Conservation (phyloP, 2,888 invertebrate genomes). For the Brachyptera risi region DNA sequence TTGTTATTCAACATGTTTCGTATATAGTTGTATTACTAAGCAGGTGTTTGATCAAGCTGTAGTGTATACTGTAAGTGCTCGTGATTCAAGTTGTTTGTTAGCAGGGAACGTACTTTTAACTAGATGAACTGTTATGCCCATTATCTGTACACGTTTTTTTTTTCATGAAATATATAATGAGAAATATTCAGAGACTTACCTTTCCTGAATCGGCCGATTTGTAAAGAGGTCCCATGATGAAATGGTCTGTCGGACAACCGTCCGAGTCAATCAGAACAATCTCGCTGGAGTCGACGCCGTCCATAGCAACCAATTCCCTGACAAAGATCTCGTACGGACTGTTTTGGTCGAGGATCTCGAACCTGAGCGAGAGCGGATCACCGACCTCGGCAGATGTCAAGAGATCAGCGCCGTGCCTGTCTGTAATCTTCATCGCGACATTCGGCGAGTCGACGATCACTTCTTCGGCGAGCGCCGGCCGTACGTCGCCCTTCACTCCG, state of each 20-base stretch:
- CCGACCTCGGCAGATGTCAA: conserved; percentile 88
- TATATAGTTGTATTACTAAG: background rate
- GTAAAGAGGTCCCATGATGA: conserved; percentile 89
- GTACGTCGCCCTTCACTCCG: conserved; percentile 77
- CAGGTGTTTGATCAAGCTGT: conserved; percentile 1
- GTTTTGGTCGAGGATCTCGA: conserved; percentile 88
- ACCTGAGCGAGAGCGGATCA: conserved; percentile 84
- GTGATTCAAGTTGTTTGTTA: too few species aligned
- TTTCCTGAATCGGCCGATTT: conserved; percentile 76
- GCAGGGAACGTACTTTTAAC: too few species aligned
- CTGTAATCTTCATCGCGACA: conserved; percentile 90
- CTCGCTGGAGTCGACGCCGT: conserved; percentile 88
- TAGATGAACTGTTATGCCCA: too few species aligned
- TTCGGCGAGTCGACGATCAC: conserved; percentile 92
- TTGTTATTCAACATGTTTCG: background rate
- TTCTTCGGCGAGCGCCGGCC: conserved; percentile 81
- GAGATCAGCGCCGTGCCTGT: conserved; percentile 76
- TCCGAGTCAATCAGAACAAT: conserved; percentile 86
- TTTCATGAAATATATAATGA: too few species aligned
- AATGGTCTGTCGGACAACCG: conserved; percentile 90
- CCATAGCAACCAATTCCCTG: conserved; percentile 89
- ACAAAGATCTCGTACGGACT: conserved; percentile 95
- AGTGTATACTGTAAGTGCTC: too few species aligned
- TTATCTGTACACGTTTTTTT: too few species aligned
- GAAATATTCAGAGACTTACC: conserved; percentile 48